Evolutionary conservation across 2,797 vertebrate species (phyloP).

Genomic region (Platalea minor): DNA sequence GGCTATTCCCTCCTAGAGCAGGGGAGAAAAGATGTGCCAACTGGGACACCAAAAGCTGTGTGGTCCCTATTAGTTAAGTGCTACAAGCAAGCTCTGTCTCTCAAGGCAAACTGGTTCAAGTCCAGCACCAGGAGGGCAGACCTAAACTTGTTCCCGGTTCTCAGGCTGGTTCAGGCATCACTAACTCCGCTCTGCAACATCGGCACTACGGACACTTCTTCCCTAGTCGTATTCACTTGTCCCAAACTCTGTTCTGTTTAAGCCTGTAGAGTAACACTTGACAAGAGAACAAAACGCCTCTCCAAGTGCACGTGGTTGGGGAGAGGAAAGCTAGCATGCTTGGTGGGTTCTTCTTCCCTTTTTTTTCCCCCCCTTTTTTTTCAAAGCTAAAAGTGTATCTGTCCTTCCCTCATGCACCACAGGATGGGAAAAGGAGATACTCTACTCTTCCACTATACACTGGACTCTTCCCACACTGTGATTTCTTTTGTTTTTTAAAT

Average conservation of each 20-base stretch:
- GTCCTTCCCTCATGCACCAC: not conserved
- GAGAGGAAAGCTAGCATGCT: not conserved
- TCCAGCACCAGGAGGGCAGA: not conserved
- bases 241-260: not conserved
- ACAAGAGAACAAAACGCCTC: not conserved
- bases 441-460: not conserved
- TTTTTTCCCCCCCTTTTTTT: no score
- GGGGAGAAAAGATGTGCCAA: not conserved
- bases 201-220: fast-evolving
- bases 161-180: not conserved
- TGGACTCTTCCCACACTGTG: not conserved
- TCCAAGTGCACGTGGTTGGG: fast-evolving
- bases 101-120: not conserved
- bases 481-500: not conserved
- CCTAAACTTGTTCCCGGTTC: not conserved
- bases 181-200: not conserved
- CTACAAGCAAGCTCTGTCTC: not conserved
- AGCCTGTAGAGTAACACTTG: not conserved
- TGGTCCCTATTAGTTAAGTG: not conserved
- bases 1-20: not conserved
- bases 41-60: not conserved
- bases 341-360: not conserved
- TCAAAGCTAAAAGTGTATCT: not conserved
- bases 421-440: not conserved
- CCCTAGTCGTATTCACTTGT: not conserved